phyloP scores from a whole-genome alignment of 2,113 vertebrate genomes.

The Cettia cetti region DNA sequence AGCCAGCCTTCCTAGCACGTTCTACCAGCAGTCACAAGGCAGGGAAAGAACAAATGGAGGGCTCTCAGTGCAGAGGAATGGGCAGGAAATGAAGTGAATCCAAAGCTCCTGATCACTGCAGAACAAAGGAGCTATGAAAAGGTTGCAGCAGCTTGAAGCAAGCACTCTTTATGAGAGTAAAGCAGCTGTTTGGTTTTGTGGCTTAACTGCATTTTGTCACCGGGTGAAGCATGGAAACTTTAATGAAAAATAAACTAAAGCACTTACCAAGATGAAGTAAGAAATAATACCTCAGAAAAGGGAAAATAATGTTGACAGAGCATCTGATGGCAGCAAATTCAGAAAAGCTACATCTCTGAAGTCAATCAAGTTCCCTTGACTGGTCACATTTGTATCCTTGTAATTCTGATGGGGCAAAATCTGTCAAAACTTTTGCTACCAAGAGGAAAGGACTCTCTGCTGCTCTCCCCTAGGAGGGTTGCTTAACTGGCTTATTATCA shows the following conservation, averaged over 20 bases:
- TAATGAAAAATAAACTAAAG: not conserved
- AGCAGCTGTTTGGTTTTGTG: not conserved
- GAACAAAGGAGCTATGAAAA: not conserved
- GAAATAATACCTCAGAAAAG: not conserved
- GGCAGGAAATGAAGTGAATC: not conserved
- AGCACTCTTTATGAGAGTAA: not conserved
- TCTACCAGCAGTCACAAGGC: not conserved
- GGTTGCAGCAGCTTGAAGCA: not conserved
- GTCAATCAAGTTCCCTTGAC: not conserved
- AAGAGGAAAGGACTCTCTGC: not conserved
- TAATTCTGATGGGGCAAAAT: not conserved
- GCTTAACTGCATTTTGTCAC: not conserved
- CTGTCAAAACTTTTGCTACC: not conserved
- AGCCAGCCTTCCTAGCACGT: not conserved
- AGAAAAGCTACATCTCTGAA: not conserved
- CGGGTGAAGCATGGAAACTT: not conserved
- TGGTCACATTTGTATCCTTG: not conserved
- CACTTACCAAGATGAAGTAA: not conserved
- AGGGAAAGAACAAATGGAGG: not conserved
- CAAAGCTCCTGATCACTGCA: not conserved
- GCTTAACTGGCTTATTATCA: not conserved
- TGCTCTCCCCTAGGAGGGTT: not conserved
- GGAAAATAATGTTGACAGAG: not conserved
- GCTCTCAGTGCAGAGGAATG: not conserved
- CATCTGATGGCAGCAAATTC: not conserved